A percentile compares a stretch with the other conserved stretches of the same genome.
Conservation (phyloP, 2,797 vertebrate genomes). For the Pangasius mekongensis region DNA sequence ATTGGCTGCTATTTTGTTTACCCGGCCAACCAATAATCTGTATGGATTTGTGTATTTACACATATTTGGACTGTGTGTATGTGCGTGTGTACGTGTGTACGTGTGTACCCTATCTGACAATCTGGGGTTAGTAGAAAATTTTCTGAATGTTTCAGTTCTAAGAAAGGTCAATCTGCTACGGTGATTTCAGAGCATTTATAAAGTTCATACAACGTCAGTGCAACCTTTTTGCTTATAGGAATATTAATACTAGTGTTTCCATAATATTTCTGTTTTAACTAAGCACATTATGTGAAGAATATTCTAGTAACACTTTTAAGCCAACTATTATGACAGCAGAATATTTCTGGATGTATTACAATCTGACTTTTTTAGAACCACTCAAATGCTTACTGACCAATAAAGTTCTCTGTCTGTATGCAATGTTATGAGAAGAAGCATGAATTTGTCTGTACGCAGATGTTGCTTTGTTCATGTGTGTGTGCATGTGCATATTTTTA, state of each 20-base stretch:
- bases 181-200: background rate
- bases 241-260: background rate
- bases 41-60: conserved; percentile 19
- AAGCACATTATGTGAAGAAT: background rate
- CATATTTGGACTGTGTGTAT: conserved; percentile 4
- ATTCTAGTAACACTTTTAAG: background rate
- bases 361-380: background rate
- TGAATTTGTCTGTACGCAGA: background rate
- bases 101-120: background rate
- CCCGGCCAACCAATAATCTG: conserved; percentile 10
- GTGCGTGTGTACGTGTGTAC: conserved; percentile 21
- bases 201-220: background rate
- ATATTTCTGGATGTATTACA: background rate
- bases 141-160: background rate
- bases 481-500: conserved; percentile 7
- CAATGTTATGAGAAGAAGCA: background rate
- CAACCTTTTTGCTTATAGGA: background rate
- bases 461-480: background rate
- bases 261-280: background rate
- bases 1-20: conserved; percentile 26
- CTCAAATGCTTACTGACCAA: background rate
- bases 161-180: background rate
- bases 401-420: background rate
- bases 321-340: background rate
- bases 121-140: background rate